These are phyloP conservation scores for Porphyrio hochstetteri DNA, from an alignment of 2,113 vertebrate genomes.

Conservation along the genomic window DNA sequence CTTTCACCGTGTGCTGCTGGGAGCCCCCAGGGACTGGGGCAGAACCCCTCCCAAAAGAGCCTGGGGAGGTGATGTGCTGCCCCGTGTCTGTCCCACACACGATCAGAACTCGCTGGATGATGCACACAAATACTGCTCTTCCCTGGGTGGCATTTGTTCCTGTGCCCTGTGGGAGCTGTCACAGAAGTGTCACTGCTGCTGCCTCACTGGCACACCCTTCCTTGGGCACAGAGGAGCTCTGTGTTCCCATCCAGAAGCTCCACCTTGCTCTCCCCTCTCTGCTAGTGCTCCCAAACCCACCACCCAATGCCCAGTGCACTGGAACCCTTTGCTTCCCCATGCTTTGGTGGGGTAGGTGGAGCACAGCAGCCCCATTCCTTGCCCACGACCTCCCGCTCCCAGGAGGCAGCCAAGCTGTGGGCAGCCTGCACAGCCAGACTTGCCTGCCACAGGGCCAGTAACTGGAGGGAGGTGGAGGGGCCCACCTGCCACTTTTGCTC, in stretches of 20 bases:
- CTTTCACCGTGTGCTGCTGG: background rate
- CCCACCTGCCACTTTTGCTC: background rate
- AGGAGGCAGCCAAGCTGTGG: background rate
- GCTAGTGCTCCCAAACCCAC: no score
- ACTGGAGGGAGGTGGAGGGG: background rate
- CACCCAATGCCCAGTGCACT: no score
- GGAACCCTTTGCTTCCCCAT: background rate
- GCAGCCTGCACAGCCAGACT: background rate
- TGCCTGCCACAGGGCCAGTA: fast-evolving
- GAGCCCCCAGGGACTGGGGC: background rate
- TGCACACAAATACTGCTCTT: background rate
- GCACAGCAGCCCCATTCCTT: background rate
- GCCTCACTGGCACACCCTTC: no score
- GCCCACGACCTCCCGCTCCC: background rate
- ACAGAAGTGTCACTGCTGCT: background rate
- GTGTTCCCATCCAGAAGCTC: background rate
- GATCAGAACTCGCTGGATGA: background rate
- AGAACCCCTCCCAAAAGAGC: background rate
- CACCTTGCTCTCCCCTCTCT: no score
- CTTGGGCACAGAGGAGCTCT: fast-evolving
- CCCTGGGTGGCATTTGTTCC: background rate
- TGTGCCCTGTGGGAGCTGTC: background rate
- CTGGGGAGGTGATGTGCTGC: fast-evolving
- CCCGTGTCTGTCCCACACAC: background rate
- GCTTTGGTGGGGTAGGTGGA: background rate